These are phyloP conservation scores for Griposia aprilina DNA, from an alignment of 2,888 invertebrate species.

Conservation along the genomic window DNA sequence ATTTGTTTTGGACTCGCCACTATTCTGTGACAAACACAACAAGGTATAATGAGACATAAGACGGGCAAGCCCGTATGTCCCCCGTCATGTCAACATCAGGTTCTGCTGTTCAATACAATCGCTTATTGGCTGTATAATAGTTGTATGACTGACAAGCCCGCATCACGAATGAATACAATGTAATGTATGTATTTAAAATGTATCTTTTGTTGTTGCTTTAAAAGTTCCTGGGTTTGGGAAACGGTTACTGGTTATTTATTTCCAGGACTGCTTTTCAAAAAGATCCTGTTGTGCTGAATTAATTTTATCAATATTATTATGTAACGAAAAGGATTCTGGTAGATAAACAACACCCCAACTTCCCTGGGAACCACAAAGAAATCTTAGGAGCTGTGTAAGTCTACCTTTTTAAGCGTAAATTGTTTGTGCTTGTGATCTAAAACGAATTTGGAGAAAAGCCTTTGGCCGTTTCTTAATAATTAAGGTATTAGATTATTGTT, in stretches of 20 bases:
- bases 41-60: slow-evolving; percentile 69
- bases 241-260: not conserved
- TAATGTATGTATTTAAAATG: slow-evolving; percentile 23
- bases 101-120: slow-evolving; percentile 65
- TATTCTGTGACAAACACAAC: slow-evolving; percentile 64
- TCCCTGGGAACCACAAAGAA: not conserved
- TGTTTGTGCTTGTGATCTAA: not conserved
- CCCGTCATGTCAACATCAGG: slow-evolving; percentile 76
- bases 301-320: not conserved
- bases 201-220: not conserved
- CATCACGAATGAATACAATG: slow-evolving; percentile 64
- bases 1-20: slow-evolving; percentile 43
- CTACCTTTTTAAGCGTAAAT: not conserved
- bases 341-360: not conserved
- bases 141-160: slow-evolving; percentile 67
- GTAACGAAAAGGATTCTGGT: not conserved
- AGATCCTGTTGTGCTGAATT: too few species aligned
- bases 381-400: not conserved
- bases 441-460: not conserved
- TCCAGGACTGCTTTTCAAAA: not conserved
- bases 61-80: slow-evolving; percentile 78
- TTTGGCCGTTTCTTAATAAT: too few species aligned
- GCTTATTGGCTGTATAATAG: slow-evolving; percentile 68
- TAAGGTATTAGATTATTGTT: too few species aligned
- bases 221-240: not conserved